Base-by-base conservation (phyloP, 2,797 vertebrate genomes). In the Gymnodraco acuticeps region DNA sequence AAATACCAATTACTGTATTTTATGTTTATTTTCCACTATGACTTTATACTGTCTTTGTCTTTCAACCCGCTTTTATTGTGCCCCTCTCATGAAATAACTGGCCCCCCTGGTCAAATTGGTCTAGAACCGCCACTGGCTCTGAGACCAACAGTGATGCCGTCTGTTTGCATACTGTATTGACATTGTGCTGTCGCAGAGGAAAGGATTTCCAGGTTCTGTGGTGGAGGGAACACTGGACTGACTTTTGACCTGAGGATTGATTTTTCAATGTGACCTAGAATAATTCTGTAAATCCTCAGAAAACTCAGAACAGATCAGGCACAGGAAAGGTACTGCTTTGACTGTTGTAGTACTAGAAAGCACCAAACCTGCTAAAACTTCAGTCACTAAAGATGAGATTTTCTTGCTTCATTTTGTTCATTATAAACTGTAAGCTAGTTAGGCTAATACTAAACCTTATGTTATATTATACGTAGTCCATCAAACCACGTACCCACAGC, bases 111-210 rank as follows among this genome's bases (percentile, higher is more conserved):
- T 27, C 4, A 27, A 27, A 27, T 27, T 5, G 27, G 27, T 27
- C 27, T 5, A 27, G 27, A 27, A 27, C 4, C 4, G 4, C 27
- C 27, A 27, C 27, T 27, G 27, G 27, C 27, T 27, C 4, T 13
- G 48, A 43, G 47, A 55, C 64, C 76, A 60, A 11, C 58, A 65
- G 64, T 15, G 7, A 13, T 48, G 43, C 51, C 56, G n/a, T 48
- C 62, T 80, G 75, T 86, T 83, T 86, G 67, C 54, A 41, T 17
- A 41, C 0, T 12, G 8, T 85, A 42, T 91, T 84, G 71, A 51
- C 82, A 54, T 61, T 62, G 55, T 27, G 23, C 11, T 48, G 20
- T 55, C 48, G 52, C 33, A 43, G 47, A 43, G 45, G 14, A 42
- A 16, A 19, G 41, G 58, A n/a, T 10, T 20, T 8, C 6, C 61